These are phyloP conservation scores for Hormaphis cornu DNA, from an alignment of 1,140 invertebrate genomes.

Conservation along the genomic window DNA sequence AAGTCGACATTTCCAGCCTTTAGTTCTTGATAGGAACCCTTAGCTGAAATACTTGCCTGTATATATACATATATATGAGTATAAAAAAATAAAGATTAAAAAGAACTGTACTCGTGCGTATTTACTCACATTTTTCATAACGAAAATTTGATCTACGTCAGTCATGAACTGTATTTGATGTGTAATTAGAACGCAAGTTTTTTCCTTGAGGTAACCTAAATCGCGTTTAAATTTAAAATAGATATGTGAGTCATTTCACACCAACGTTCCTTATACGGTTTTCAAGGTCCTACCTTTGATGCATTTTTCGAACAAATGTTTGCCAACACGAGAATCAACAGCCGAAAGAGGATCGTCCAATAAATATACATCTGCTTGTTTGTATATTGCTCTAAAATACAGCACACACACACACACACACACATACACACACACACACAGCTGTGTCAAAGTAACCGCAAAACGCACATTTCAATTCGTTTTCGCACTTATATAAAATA, in stretches of 20 bases:
- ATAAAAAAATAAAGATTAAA: background rate
- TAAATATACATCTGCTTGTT: constrained; percentile 62
- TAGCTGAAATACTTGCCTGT: constrained; percentile 49
- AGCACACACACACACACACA: no score
- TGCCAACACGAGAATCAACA: constrained; percentile 70
- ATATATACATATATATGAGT: no score
- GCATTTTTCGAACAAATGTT: constrained; percentile 66
- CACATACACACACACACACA: no score
- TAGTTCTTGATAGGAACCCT: constrained; percentile 51
- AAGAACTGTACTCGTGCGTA: background rate
- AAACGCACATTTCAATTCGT: no score
- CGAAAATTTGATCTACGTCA: constrained; percentile 62
- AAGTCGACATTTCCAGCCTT: constrained; percentile 47
- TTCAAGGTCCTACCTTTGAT: constrained; percentile 48
- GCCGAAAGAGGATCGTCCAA: constrained; percentile 74
- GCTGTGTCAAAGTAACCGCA: no score
- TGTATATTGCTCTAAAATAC: constrained; percentile 34
- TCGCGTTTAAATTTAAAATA: no score
- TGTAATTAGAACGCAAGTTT: constrained; percentile 68
- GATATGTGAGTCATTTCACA: no score
- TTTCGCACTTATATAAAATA: background rate
- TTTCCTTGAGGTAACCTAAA: constrained; percentile 46
- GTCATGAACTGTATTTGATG: constrained; percentile 75
- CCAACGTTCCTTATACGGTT: background rate
- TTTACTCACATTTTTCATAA: constrained; percentile 58